These are phyloP conservation scores for Trypoxylus dichotomus DNA, from an alignment of 1,140 invertebrate species.

Conservation along the genomic window DNA sequence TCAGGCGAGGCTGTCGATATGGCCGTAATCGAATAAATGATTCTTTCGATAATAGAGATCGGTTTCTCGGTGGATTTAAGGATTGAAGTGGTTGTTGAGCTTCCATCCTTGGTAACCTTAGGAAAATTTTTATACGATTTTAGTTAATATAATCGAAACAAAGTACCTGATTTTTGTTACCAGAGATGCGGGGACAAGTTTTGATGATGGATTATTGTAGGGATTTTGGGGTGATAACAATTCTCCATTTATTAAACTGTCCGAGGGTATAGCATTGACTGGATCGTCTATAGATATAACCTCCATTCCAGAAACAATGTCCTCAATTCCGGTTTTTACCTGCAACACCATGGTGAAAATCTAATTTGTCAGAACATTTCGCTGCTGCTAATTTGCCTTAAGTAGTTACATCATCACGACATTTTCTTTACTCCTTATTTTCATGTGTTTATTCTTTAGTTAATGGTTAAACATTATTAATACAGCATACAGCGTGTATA, in stretches of 20 bases:
- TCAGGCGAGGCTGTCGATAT: constrained; percentile 46
- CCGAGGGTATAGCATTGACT: constrained; percentile 44
- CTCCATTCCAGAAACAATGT: constrained; percentile 42
- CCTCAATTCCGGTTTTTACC: constrained; percentile 31
- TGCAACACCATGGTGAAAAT: constrained; percentile 26
- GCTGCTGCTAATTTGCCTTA: neutral
- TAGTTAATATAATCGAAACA: constrained; percentile 14
- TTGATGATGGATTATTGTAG: constrained; percentile 16
- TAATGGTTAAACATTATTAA: constrained; percentile 21
- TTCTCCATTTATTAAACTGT: constrained; percentile 48
- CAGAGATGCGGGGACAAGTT: constrained; percentile 19
- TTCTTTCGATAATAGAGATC: constrained; percentile 50
- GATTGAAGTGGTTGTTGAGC: constrained; percentile 37
- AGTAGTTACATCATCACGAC: neutral
- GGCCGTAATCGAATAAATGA: constrained; percentile 51
- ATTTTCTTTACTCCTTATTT: neutral
- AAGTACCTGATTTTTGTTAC: constrained; percentile 10
- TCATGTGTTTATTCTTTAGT: neutral
- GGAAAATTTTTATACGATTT: constrained; percentile 12
- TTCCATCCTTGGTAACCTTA: constrained; percentile 24
- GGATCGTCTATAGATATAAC: constrained; percentile 49
- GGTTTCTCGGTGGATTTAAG: constrained; percentile 29
- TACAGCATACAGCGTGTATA: constrained; percentile 16
- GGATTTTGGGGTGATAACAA: constrained; percentile 33
- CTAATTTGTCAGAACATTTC: neutral